Conservation (phyloP, 2,797 vertebrate genomes). For the Threskiornis aethiopicus region DNA sequence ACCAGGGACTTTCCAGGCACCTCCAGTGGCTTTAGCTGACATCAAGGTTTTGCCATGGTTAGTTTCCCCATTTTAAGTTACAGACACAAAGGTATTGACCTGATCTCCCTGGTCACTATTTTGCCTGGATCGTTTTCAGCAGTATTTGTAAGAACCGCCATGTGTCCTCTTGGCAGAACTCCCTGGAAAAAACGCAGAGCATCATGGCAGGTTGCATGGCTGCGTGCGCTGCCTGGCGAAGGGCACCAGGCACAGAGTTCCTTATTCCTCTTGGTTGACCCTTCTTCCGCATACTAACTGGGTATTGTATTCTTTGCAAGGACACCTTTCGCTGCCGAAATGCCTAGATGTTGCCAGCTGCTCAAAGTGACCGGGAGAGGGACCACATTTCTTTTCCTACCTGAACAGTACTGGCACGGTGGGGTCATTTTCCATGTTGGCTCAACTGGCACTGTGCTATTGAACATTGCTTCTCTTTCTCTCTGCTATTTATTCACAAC, state of each 20-base stretch:
- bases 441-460: not conserved
- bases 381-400: not conserved
- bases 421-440: not conserved
- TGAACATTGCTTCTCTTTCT: not conserved
- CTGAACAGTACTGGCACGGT: rapidly evolving
- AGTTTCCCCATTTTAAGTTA: not conserved
- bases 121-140: not conserved
- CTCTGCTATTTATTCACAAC: not conserved
- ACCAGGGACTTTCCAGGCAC: not conserved
- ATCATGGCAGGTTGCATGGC: not conserved
- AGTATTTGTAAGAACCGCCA: not conserved
- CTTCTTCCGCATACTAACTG: not conserved
- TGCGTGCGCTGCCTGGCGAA: not conserved
- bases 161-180: not conserved
- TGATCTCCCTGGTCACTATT: not conserved
- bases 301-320: not conserved
- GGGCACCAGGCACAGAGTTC: rapidly evolving
- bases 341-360: not conserved
- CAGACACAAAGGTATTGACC: not conserved
- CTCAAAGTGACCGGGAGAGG: not conserved
- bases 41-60: not conserved
- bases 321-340: not conserved
- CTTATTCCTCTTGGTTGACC: not conserved
- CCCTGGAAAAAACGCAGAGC: not conserved
- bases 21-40: not conserved